Conservation (phyloP, 2,113 vertebrate genomes). For the Capricornis sumatraensis region DNA sequence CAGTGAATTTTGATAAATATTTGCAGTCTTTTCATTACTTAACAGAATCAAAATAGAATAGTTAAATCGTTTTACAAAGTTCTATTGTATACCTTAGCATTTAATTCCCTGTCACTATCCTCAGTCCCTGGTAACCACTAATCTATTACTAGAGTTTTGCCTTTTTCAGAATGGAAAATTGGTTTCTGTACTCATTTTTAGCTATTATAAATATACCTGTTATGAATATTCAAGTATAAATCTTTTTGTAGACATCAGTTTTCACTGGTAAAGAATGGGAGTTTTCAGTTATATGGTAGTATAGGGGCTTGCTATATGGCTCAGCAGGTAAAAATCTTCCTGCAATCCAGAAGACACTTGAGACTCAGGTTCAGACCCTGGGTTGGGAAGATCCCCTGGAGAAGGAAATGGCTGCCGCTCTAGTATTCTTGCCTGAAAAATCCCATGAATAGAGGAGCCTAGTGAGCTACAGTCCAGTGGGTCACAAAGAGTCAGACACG, state of each 20-base stretch:
- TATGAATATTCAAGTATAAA: not conserved
- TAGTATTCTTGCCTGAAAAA: not conserved
- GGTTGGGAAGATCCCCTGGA: not conserved
- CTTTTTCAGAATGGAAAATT: not conserved
- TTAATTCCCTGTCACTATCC: not conserved
- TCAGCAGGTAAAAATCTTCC: not conserved
- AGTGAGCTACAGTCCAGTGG: not conserved
- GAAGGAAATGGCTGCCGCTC: not conserved
- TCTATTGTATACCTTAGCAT: not conserved
- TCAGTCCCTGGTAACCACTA: not conserved
- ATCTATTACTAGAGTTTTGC: not conserved
- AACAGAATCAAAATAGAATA: not conserved
- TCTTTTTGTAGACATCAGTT: not conserved
- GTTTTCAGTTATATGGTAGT: not conserved
- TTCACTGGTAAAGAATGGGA: not conserved
- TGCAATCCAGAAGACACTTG: not conserved
- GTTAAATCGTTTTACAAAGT: not conserved
- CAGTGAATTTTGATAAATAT: not conserved
- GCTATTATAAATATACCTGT: not conserved
- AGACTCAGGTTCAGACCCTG: not conserved
- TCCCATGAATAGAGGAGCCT: not conserved
- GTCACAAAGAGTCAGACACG: fast-evolving
- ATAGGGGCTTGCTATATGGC: not conserved
- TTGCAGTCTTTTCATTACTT: not conserved
- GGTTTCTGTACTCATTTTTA: not conserved